Percentiles rank a stretch among this genome's conserved stretches.
These are phyloP conservation scores for Nematopogon swammerdamellus DNA, from an alignment of 2,888 invertebrate species.

Conservation along the genomic window DNA sequence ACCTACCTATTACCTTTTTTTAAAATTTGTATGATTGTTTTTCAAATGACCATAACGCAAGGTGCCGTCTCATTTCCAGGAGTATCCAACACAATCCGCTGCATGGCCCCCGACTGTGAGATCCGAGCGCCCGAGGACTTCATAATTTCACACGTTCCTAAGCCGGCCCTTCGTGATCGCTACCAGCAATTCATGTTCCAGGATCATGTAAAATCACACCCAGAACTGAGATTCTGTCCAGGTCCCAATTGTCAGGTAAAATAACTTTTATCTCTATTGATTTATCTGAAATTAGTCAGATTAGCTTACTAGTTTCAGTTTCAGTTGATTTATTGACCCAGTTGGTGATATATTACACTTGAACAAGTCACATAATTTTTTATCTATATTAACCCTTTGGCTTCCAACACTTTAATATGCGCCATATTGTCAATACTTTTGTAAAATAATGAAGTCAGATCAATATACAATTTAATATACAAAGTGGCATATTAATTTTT, in stretches of 20 bases:
- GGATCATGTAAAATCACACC: constrained; percentile 94
- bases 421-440: too few species aligned
- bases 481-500: too few species aligned
- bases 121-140: constrained; percentile 96
- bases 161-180: constrained; percentile 81
- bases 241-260: constrained; percentile 88
- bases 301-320: background rate
- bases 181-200: constrained; percentile 95
- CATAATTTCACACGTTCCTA: constrained; percentile 80
- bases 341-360: background rate
- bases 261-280: background rate
- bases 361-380: background rate
- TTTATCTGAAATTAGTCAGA: background rate
- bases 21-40: too few species aligned
- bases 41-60: too few species aligned
- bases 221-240: constrained; percentile 89
- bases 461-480: too few species aligned
- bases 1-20: too few species aligned
- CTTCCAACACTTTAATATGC: too few species aligned
- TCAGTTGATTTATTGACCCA: background rate
- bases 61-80: too few species aligned
- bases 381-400: too few species aligned
- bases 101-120: constrained; percentile 95
- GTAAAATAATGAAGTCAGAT: too few species aligned
- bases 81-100: constrained; percentile 83